phyloP scores from a whole-genome alignment of 1,140 invertebrate species.

The Aethina tumida region DNA sequence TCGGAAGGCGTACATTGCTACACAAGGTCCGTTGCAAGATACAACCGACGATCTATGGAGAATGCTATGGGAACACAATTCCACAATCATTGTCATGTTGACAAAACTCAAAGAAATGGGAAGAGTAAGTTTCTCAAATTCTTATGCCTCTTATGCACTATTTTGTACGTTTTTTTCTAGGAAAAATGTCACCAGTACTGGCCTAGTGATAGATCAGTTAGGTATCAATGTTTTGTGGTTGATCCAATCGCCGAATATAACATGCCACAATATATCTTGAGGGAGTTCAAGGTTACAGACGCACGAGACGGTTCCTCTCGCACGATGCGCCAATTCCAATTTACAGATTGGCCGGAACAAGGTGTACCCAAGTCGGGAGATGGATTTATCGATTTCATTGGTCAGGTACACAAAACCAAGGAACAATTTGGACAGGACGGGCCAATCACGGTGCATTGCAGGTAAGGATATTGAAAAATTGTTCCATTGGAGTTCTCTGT shows the following conservation, averaged over 20 bases:
- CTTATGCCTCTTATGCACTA: no score
- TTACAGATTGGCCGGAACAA: constrained; percentile 98
- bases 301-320: constrained; percentile 89
- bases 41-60: constrained; percentile 99
- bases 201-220: constrained; percentile 92
- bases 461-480: constrained; percentile 39
- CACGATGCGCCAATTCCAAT: constrained; percentile 97
- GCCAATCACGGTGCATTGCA: constrained; percentile 98
- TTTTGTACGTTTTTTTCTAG: constrained; percentile 40
- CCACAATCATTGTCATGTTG: constrained; percentile 97
- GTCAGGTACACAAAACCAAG: constrained; percentile 99
- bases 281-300: constrained; percentile 97
- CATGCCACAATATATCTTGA: constrained; percentile 96
- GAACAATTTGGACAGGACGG: constrained; percentile 99
- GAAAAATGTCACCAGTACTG: constrained; percentile 99
- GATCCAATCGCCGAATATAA: constrained; percentile 99
- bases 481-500: background rate
- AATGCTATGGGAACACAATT: constrained; percentile 99
- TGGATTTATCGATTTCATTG: constrained; percentile 96
- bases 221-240: constrained; percentile 95
- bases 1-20: constrained; percentile 92
- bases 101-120: constrained; percentile 97
- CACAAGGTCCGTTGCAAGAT: constrained; percentile 91
- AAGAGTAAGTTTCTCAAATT: constrained; percentile 60
- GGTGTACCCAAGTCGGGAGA: constrained; percentile 96